These are phyloP conservation scores for Pavo muticus DNA, from an alignment of 2,113 vertebrate genomes.

Conservation along the genomic window DNA sequence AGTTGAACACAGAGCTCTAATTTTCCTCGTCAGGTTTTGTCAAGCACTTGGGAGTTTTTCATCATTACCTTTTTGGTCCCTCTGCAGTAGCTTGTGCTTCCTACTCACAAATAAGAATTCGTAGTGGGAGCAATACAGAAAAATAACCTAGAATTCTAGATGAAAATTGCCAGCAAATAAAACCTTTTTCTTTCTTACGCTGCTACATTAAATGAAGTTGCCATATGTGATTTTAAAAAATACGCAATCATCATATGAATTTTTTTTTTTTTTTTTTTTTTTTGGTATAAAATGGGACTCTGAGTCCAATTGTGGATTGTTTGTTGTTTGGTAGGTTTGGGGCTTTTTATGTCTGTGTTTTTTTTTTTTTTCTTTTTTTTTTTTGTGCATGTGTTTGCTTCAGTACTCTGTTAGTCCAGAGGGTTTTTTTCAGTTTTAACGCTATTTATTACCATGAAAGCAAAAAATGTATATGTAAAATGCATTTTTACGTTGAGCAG, in stretches of 20 bases:
- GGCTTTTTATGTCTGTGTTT: neutral
- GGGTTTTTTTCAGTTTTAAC: neutral
- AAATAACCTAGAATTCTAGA: neutral
- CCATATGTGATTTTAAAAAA: neutral
- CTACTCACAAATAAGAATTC: neutral
- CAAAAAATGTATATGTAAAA: neutral
- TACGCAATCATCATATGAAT: neutral
- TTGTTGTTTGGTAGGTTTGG: neutral
- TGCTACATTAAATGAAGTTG: neutral
- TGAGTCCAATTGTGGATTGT: neutral
- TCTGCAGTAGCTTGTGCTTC: neutral
- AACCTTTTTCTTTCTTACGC: neutral
- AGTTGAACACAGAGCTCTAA: neutral
- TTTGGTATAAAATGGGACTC: neutral
- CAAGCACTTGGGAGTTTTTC: neutral
- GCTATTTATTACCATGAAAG: neutral
- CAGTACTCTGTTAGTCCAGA: neutral
- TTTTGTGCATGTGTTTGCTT: neutral
- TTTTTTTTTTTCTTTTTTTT: too few species aligned
- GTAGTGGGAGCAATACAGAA: neutral
- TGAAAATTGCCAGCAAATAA: neutral
- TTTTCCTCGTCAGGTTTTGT: neutral
- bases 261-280: neutral
- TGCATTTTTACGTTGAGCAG: neutral
- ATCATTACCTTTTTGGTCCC: accelerated